These are phyloP conservation scores for Bugula neritina DNA, from an alignment of 2,888 invertebrate species.

Conservation along the genomic window DNA sequence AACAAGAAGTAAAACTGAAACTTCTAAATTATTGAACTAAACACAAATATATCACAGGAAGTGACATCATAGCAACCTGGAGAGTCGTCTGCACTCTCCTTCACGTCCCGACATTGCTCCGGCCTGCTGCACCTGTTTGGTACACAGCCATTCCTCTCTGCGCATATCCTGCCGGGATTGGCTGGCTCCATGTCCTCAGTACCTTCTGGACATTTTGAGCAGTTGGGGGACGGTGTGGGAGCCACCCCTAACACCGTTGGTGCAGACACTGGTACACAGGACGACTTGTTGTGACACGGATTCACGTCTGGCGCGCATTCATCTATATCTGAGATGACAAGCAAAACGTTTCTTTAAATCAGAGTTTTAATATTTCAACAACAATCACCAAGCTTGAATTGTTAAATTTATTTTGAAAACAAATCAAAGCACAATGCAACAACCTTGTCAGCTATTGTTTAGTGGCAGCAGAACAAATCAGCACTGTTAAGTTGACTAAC, in stretches of 20 bases:
- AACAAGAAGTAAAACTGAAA: too few species aligned
- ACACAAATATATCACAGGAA: too few species aligned
- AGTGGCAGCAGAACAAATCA: too few species aligned
- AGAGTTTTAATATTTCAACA: too few species aligned
- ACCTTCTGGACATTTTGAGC: not conserved
- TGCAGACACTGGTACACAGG: conserved; percentile 1
- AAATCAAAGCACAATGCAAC: too few species aligned
- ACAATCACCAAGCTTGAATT: too few species aligned
- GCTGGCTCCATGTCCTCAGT: not conserved
- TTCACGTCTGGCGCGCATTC: not conserved
- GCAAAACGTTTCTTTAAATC: not conserved
- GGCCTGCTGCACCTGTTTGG: not conserved
- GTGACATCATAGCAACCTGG: too few species aligned
- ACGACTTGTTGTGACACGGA: not conserved
- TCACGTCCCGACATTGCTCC: not conserved
- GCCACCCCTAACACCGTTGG: not conserved
- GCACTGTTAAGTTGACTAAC: too few species aligned
- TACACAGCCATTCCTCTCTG: conserved; percentile 9
- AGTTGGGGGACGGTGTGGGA: not conserved
- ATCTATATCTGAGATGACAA: conserved; percentile 3
- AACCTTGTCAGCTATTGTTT: too few species aligned
- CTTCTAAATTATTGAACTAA: too few species aligned
- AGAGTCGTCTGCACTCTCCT: not conserved
- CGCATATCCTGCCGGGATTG: conserved; percentile 8
- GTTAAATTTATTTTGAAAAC: too few species aligned